Base-by-base conservation (phyloP, 2,113 vertebrate genomes). In the Corythornis madagascariensis region DNA sequence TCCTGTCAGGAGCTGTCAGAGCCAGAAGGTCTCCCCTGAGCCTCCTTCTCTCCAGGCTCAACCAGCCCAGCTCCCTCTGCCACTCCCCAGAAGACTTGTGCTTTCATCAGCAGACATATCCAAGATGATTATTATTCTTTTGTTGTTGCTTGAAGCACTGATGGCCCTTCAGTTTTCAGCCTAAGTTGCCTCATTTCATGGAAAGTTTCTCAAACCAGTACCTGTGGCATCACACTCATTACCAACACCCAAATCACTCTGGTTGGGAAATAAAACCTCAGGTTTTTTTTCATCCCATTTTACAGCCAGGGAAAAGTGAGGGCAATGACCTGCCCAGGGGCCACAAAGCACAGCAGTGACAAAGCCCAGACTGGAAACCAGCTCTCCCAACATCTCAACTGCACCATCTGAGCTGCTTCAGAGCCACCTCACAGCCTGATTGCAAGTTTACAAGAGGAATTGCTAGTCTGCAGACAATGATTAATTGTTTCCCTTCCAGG, bases 171-270 rank as follows among this genome's bases (percentile, higher is more conserved):
- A 24, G 59, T n/a, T 64, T 38, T 29, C 24, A 63, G 6, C 57
- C 29, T 7, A 7, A 57, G 43, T 29, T 7, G 28, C 26, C 48
- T 67, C 61, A 14, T 64, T n/a, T 55, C 43, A 59, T 28, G 57
- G 33, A n/a, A 67, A 63, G 53, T 85, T 40, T 67, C 35, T 73
- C 25, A 25, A 76, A 56, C 13, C 65, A 65, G 47, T 12, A 50
- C 52, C 61, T 5, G 26, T 5, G 5, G 7, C 25, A 47, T 4
- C 6, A 20, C 35, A 22, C 53, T 43, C 10, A 3, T 3, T 69
- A 59, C 24, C 48, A 21, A 53, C 45, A 20, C 47, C 20, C 8
- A 22, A 70, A 53, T 16, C 28, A 31, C 20, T 63, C 0, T 0
- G 26, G 20, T 0, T 59, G 80, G 69, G 33, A 80, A 19, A 76